These are phyloP conservation scores for Pagetopsis macropterus DNA, from an alignment of 2,797 vertebrate genomes.

Conservation along the genomic window DNA sequence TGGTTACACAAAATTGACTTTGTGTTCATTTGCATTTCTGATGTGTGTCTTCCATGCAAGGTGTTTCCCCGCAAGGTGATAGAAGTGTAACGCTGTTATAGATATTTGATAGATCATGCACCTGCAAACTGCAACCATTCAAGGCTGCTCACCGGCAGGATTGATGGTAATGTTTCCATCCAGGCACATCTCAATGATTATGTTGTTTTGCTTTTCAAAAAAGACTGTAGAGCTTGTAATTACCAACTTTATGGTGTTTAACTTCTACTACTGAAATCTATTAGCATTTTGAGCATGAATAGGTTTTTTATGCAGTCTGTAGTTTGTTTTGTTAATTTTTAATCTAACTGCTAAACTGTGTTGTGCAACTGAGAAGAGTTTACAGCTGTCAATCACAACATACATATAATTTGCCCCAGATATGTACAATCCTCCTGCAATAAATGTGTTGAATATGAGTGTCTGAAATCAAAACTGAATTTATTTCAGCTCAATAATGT, in stretches of 20 bases:
- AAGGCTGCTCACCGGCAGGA: neutral
- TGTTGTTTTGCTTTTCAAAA: neutral
- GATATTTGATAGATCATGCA: neutral
- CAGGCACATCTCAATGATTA: neutral
- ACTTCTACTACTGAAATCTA: neutral
- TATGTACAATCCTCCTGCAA: slow-evolving; percentile 26
- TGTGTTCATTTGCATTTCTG: neutral
- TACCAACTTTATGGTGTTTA: neutral
- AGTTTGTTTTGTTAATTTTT: neutral
- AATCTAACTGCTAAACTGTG: neutral
- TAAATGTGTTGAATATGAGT: slow-evolving; percentile 43
- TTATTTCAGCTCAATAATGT: slow-evolving; percentile 70
- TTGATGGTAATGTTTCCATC: neutral
- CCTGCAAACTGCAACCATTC: neutral
- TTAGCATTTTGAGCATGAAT: neutral
- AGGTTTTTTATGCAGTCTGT: neutral
- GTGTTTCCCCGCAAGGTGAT: too few relatives aligned
- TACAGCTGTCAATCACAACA: slow-evolving; percentile 30
- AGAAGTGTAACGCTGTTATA: neutral
- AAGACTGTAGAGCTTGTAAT: neutral
- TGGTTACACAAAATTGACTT: neutral
- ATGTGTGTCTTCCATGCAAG: too few relatives aligned
- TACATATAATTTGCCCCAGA: slow-evolving; percentile 34
- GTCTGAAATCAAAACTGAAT: slow-evolving; percentile 45
- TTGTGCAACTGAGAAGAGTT: neutral